Evolutionary conservation across 2,113 vertebrate genomes (phyloP).

Genomic region (Todiramphus saurophagus): DNA sequence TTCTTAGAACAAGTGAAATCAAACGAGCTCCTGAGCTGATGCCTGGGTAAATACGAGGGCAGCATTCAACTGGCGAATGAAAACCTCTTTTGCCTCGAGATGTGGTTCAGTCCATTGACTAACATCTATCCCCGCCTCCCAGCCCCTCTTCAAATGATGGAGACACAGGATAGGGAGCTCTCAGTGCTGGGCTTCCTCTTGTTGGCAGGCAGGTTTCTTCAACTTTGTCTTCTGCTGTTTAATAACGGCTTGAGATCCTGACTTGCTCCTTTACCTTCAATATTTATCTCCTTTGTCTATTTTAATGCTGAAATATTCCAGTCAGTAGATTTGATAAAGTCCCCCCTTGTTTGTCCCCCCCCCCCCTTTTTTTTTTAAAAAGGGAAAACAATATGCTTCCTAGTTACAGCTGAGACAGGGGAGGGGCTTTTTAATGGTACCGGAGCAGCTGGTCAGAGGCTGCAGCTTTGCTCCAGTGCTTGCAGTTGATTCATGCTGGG

Average conservation of each 20-base stretch:
- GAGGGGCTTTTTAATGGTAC: conserved; percentile 14
- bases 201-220: conserved; percentile 59
- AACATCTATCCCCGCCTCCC: conserved; percentile 70
- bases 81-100: conserved; percentile 38
- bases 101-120: conserved; percentile 81
- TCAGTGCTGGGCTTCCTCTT: conserved; percentile 64
- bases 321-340: conserved; percentile 33
- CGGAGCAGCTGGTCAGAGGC: neutral
- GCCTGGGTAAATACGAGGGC: neutral
- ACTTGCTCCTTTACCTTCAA: neutral
- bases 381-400: neutral
- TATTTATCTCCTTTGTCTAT: neutral
- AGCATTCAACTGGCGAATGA: neutral
- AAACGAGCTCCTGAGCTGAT: neutral
- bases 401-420: conserved; percentile 4
- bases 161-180: conserved; percentile 68
- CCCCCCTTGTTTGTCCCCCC: no score
- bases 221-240: conserved; percentile 74
- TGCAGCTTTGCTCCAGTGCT: neutral
- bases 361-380: neutral
- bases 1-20: conserved; percentile 10
- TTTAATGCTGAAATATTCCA: neutral
- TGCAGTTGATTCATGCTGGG: conserved; percentile 39
- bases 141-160: conserved; percentile 72
- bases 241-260: neutral